Base-by-base conservation (phyloP, 2,797 vertebrate genomes). In the Spondyliosoma cantharus region DNA sequence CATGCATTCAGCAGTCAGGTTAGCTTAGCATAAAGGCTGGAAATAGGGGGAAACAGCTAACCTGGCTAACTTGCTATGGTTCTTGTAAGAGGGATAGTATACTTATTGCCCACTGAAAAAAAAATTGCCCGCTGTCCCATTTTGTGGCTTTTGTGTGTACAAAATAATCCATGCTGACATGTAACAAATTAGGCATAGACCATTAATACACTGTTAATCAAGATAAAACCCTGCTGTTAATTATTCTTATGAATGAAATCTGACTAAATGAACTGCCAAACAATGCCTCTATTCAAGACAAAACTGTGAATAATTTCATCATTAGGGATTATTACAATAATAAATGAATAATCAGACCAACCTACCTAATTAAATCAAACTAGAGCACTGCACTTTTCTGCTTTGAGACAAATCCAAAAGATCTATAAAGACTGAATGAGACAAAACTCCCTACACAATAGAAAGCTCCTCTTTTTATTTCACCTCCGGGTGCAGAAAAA, bases 401-500 rank as follows among this genome's bases (percentile, higher is more conserved):
- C 80, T 73, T 24, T 37, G 64, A 82, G 66, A 79, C 74, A 72
- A 87, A 84, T 72, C 67, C 16, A 27, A 27, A 50, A 76, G 65
- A 83, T 54, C 68, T 45, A 81, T 82, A 22, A 76, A 80, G 83
- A 79, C 79, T 75, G n/a, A 80, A 82, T 82, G 65, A 85, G 67
- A 49, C 52, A 66, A 79, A 86, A 80, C 68, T 49, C 57, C 65
- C 25, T 54, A 20, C 73, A 72, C 67, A 85, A 61, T 64, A 78
- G n/a, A 68, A 17, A 70, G 46, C 56, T 69, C 27, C 27, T 79
- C 54, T 65, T 71, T 63, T 71, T 17, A 74, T 72, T 71, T 60
- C 54, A 74, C 59, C 48, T 74, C 62, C 52, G 25, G 56, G 60
- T n/a, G n/a, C 27, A 58, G 65, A 63, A 73, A 32, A 80, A 59